Evolutionary conservation across 64 coral and sea anemone species (phyloP).

Genomic region (Anthopleura sola): DNA sequence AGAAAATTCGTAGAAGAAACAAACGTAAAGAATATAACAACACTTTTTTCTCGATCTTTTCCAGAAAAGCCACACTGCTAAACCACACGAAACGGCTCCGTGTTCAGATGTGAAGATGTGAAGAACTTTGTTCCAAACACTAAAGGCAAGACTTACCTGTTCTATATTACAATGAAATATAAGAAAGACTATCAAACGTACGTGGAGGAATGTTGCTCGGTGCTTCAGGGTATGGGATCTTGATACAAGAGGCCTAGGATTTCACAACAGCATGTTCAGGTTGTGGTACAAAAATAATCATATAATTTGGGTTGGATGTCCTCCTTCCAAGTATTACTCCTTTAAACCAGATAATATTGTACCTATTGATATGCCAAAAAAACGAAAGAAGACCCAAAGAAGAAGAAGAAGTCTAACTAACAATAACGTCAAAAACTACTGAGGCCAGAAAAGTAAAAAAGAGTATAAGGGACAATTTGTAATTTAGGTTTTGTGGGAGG

Average conservation of each 20-base stretch:
- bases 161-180: constrained; percentile 66
- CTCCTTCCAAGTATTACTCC: constrained; percentile 56
- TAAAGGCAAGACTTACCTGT: constrained; percentile 56
- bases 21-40: too few species aligned
- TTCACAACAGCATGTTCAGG: constrained; percentile 81
- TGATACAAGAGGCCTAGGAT: constrained; percentile 77
- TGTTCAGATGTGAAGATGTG: constrained; percentile 55
- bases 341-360: constrained; percentile 55
- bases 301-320: constrained; percentile 69
- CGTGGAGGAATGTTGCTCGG: constrained; percentile 61
- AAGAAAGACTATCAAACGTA: constrained; percentile 50
- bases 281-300: constrained; percentile 92
- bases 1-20: too few species aligned
- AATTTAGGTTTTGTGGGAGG: too few species aligned
- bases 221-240: constrained; percentile 84
- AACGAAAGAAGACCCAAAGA: constrained; percentile 51
- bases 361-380: constrained; percentile 69
- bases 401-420: constrained; percentile 15
- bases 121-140: constrained; percentile 77
- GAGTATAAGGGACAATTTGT: too few species aligned
- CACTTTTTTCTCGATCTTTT: neutral
- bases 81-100: constrained; percentile 61
- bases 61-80: constrained; percentile 40
- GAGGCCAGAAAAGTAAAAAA: too few species aligned
- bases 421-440: too few species aligned